phyloP scores from a whole-genome alignment of 2,113 vertebrate genomes.

The Nyctibius bracteatus region DNA sequence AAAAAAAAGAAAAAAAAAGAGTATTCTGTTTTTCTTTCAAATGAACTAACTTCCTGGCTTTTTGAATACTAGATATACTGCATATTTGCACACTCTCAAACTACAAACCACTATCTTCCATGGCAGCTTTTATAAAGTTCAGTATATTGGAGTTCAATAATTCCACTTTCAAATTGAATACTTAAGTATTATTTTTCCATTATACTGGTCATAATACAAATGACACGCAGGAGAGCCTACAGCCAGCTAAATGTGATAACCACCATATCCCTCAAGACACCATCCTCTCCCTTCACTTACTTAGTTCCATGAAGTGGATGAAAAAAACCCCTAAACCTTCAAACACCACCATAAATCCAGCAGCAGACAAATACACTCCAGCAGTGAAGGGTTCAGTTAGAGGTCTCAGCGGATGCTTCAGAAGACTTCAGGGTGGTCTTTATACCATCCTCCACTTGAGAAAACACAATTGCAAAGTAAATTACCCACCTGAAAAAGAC shows the following conservation, averaged over 20 bases:
- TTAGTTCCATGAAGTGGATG: neutral
- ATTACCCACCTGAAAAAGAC: neutral
- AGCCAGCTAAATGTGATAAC: neutral
- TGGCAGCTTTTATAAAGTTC: neutral
- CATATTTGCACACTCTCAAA: neutral
- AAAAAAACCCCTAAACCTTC: neutral
- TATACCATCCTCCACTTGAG: neutral
- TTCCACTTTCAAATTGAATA: neutral
- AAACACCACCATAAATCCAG: neutral
- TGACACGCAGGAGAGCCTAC: neutral
- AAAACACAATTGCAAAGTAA: neutral
- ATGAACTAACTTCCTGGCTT: neutral
- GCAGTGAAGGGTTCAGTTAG: neutral
- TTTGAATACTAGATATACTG: neutral
- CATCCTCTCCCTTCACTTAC: neutral
- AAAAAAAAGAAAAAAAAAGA: fast-evolving
- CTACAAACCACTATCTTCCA: neutral
- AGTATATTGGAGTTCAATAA: neutral
- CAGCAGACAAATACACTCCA: neutral
- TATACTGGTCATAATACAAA: neutral
- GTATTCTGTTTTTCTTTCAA: neutral
- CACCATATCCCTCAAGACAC: neutral
- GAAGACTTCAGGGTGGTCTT: neutral
- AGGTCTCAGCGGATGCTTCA: neutral
- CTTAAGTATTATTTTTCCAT: neutral